Base-by-base conservation (phyloP, 2,888 invertebrate species). In the Druceiella hillmani region DNA sequence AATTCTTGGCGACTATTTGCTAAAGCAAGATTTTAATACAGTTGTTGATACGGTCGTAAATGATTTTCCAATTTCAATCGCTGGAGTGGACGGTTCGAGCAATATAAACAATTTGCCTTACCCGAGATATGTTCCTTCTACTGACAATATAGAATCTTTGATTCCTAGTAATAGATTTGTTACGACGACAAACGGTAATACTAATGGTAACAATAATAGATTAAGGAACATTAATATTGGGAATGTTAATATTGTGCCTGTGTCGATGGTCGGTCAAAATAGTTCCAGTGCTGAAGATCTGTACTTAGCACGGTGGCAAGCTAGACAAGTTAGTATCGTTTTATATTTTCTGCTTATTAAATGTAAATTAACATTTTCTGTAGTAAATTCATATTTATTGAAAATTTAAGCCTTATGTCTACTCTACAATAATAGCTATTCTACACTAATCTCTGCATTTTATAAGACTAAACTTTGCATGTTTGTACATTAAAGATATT, bases 241-340 rank as follows among this genome's bases (percentile, higher is more conserved):
- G 31, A 51, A 51, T 36, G 49, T 53, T 41, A 40, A 39, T 40
- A 38, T 49, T 29, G 46, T 55, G 17, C 51, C 59, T 13, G 50
- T 55, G 44, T 56, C 62, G 9, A 53, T 57, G 55, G 54, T 57
- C n/a, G 28, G 33, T 14, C 15, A 15, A 13, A 16, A 6, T n/a
- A 46, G 53, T 34, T 57, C 55, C 39, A 50, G 51, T 43, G 5
- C 37, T 10, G 69, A 69, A 52, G 68, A 71, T 35, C 62, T 61
- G 29, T 66, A 64, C 36, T 66, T 72, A 53, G 61, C 62, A 22
- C 52, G 61, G 52, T 83, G 83, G 83, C 83, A 83, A 56, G 74
- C 74, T 2, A 70, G 74, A 58, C 83, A 83, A 66, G 69, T 77
- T 55, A 50, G 34, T 27, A 14, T 17, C 30, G 25, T 17, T 28